These are phyloP conservation scores for Dolichoris vasculosae DNA, from an alignment of 1,140 invertebrate genomes.

Conservation along the genomic window DNA sequence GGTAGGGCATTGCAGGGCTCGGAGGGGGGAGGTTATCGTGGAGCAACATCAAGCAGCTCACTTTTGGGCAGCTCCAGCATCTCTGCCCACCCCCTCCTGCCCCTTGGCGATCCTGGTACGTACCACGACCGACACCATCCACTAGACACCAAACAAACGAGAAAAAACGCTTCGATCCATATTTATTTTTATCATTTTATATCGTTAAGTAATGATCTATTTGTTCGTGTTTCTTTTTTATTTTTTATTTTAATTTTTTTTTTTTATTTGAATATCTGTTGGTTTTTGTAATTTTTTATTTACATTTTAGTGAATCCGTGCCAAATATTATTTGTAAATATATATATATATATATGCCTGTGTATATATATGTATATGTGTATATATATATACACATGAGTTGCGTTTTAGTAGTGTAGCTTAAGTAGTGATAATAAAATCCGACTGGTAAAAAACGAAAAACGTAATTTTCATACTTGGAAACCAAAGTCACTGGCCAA, in stretches of 20 bases:
- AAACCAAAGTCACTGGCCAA: too few species aligned
- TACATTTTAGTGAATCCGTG: constrained; percentile 35
- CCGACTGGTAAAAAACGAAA: constrained; percentile 44
- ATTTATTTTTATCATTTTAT: constrained; percentile 28
- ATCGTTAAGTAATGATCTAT: too few species aligned
- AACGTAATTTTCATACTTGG: too few species aligned
- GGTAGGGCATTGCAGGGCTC: constrained; percentile 76
- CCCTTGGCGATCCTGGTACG: constrained; percentile 82
- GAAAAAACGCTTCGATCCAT: constrained; percentile 57
- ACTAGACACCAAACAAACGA: constrained; percentile 58
- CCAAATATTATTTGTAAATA: constrained; percentile 44
- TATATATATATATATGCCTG: too few species aligned
- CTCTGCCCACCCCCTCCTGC: constrained; percentile 88
- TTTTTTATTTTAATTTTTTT: constrained; percentile 26
- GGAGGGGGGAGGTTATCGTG: constrained; percentile 76
- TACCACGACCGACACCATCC: constrained; percentile 69
- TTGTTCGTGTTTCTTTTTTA: too few species aligned
- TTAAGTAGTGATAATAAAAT: constrained; percentile 63
- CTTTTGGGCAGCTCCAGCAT: constrained; percentile 84
- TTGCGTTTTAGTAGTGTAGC: constrained; percentile 65
- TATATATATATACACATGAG: constrained; percentile 58
- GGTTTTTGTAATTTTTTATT: constrained; percentile 52
- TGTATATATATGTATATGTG: too few species aligned
- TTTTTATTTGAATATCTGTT: constrained; percentile 37
- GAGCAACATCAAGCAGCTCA: constrained; percentile 77